A percentile compares a stretch with the other conserved stretches of the same genome.
Conservation (phyloP, 2,888 invertebrate species). For the Scaptomyza cyrtandrae region DNA sequence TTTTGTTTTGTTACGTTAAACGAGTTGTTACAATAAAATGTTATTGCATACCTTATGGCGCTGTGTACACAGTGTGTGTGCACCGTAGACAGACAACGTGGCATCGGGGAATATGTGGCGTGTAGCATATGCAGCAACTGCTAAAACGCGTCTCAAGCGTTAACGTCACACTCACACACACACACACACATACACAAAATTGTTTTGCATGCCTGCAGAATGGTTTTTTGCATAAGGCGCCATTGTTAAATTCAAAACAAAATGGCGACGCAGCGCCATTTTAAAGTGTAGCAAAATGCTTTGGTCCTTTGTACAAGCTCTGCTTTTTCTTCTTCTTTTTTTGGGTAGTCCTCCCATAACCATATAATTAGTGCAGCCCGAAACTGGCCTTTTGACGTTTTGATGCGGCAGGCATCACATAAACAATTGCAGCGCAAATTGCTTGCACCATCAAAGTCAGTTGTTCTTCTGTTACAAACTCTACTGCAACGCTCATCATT, state of each 20-base stretch:
- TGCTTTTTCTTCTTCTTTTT: slow-evolving; percentile 6
- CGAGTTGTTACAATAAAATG: slow-evolving; percentile 79
- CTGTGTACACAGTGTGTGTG: slow-evolving; percentile 17
- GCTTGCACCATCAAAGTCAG: slow-evolving; percentile 39
- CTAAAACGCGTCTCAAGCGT: slow-evolving; percentile 39
- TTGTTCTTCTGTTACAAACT: slow-evolving; percentile 8
- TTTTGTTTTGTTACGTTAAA: slow-evolving; percentile 65
- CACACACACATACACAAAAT: neutral
- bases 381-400: slow-evolving; percentile 46
- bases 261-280: slow-evolving; percentile 61
- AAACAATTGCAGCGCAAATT: slow-evolving; percentile 58
- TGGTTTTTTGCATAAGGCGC: slow-evolving; percentile 39
- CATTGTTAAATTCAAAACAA: slow-evolving; percentile 66
- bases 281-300: slow-evolving; percentile 33
- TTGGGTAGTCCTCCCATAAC: slow-evolving; percentile 25
- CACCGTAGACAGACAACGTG: slow-evolving; percentile 46
- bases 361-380: slow-evolving; percentile 58
- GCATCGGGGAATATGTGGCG: slow-evolving; percentile 39
- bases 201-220: neutral
- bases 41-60: slow-evolving; percentile 75
- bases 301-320: slow-evolving; percentile 28
- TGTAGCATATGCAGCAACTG: slow-evolving; percentile 36
- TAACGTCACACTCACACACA: slow-evolving; percentile 44
- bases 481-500: slow-evolving; percentile 2
- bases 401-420: slow-evolving; percentile 23